Evolutionary conservation across 1,140 invertebrate genomes (phyloP).

Genomic region (Drosophila varians): DNA sequence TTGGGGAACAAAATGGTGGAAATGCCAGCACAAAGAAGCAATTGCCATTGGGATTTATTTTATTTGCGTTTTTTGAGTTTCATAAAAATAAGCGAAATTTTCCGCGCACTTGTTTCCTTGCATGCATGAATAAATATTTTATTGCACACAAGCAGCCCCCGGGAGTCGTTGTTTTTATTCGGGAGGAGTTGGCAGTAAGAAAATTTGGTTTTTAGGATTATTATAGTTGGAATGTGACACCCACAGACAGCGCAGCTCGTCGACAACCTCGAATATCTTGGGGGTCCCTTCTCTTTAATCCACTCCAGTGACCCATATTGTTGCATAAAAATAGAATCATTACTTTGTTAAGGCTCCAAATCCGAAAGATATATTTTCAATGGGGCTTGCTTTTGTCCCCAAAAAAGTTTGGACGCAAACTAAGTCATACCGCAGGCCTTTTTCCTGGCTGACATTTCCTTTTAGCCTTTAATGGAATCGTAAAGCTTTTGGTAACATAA

Average conservation of each 20-base stretch:
- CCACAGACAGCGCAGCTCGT: conserved; percentile 16
- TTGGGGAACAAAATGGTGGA: conserved; percentile 6
- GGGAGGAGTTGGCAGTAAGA: conserved; percentile 19
- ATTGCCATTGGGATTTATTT: conserved; percentile 48
- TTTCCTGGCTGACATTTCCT: conserved; percentile 28
- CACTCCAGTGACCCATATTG: conserved; percentile 1
- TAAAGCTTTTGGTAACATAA: conserved; percentile 62
- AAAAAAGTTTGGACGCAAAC: conserved; percentile 3
- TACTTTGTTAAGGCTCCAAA: conserved; percentile 4
- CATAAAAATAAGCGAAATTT: conserved; percentile 36
- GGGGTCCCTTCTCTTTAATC: neutral
- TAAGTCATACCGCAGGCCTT: conserved; percentile 6
- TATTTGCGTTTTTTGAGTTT: conserved; percentile 39
- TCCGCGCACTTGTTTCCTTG: conserved; percentile 24
- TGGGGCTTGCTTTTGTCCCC: conserved; percentile 1
- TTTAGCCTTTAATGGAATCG: conserved; percentile 60
- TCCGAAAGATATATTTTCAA: conserved; percentile 4
- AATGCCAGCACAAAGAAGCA: conserved; percentile 15
- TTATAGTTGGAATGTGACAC: conserved; percentile 4
- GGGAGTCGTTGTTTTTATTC: conserved; percentile 21
- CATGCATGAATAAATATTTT: conserved; percentile 74
- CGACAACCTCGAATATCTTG: conserved; percentile 17
- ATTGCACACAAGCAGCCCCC: conserved; percentile 46
- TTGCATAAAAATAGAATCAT: neutral
- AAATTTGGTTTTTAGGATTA: conserved; percentile 44